Evolutionary conservation across 2,888 invertebrate species (phyloP).

Genomic region (Anarsia innoxiella): DNA sequence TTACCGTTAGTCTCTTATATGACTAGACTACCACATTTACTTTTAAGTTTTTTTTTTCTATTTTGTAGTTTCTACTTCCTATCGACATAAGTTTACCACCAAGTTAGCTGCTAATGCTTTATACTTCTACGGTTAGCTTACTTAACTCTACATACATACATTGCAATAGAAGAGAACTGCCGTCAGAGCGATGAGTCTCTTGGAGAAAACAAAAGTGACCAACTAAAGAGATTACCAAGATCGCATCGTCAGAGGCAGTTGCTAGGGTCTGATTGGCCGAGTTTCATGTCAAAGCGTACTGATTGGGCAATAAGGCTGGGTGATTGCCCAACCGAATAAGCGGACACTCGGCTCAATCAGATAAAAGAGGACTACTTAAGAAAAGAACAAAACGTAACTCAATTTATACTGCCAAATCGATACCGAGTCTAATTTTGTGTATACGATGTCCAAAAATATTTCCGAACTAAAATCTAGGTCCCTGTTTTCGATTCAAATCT

Average conservation of each 20-base stretch:
- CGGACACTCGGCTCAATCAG: conserved; percentile 68
- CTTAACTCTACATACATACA: conserved; percentile 75
- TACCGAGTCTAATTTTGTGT: conserved; percentile 43
- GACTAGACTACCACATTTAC: conserved; percentile 68
- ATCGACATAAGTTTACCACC: conserved; percentile 75
- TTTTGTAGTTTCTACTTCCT: conserved; percentile 60
- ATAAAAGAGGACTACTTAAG: no score
- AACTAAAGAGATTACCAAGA: conserved; percentile 28
- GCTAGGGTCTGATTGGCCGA: conserved; percentile 51
- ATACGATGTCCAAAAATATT: conserved; percentile 68
- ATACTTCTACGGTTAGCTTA: conserved; percentile 58
- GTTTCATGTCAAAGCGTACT: conserved; percentile 64
- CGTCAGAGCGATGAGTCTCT: conserved; percentile 38
- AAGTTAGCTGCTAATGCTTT: conserved; percentile 61
- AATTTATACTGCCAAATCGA: conserved; percentile 20
- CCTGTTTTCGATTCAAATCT: conserved; percentile 62
- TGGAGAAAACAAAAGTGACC: conserved; percentile 36
- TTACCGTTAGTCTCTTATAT: conserved; percentile 60
- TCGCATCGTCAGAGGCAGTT: conserved; percentile 50
- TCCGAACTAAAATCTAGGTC: conserved; percentile 64
- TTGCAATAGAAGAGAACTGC: conserved; percentile 53
- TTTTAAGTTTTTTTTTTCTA: conserved; percentile 54
- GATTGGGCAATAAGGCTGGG: conserved; percentile 85
- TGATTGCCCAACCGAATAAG: conserved; percentile 80
- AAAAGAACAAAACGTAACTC: conserved; percentile 30